Evolutionary conservation across 1,140 invertebrate genomes (phyloP), one percentile per base, ranked within the genome.

Genomic region (Doryteuthis pealeii): DNA sequence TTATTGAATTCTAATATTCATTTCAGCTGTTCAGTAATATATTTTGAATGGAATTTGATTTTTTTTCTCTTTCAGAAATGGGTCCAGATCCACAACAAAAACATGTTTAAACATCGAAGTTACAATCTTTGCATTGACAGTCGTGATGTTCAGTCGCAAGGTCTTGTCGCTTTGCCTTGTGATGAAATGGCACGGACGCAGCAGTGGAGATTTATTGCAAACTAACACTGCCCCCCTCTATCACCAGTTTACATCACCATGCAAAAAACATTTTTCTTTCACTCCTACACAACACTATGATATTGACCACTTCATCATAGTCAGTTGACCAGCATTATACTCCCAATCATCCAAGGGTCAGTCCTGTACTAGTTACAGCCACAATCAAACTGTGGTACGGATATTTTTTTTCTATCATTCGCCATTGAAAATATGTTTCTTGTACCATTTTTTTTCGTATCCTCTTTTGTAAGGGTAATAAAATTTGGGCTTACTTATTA

Each of bases 51-150:
- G n/a, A n/a, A 40, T 40, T 40, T 40, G 3, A 40, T 40, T 40
- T 26, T 40, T 70, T 70, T 30, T 3, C 22, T 31, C 31, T 28
- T 88, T 71, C 84, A 95, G 89, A 91, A 91, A 72, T 96, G 94
- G 94, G 90, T 91, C 66, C 89, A 93, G 75, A 89, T 91, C 1
- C 90, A 92, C 66, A 87, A 87, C 22, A 92, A 92, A 10, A 91
- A 91, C 0, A 87, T 94, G 49, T 90, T 97, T 71, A 91, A 92
- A 35, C 93, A 94, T 84, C 90, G 90, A 8, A 91, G 91, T 73
- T 90, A 93, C 22, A 92, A 93, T 40, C 90, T 95, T 6, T 97
- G 95, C 85, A 88, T 96, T 40, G 94, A 96, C 87, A 92, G 94
- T 54, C 85, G 89, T 75, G 89, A 90, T 80, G 90, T 91, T 73